Evolutionary conservation across 2,888 invertebrate genomes (phyloP), one percentile per base, ranked within the genome.

Genomic region (Ophioninae sp.): DNA sequence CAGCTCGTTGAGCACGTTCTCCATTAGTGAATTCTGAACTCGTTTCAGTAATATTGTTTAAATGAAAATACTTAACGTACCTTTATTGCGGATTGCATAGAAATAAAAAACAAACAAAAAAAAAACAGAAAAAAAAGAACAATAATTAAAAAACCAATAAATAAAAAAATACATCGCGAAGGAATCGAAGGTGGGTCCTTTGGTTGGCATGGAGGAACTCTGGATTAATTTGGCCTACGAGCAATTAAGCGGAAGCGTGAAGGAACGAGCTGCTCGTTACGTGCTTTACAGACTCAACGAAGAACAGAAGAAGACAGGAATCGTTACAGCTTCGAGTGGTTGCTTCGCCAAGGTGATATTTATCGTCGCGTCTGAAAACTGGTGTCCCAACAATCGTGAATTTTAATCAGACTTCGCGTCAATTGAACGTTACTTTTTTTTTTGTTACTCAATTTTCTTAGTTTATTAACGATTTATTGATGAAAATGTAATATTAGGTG

Each of bases 1-100:
- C 41, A 79, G 69, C 30, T 74, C 72, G 69, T 56, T 61, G 75
- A 79, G 68, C 86, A 87, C 87, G 87, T 84, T 83, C 81, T 81
- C n/a, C 61, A 73, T 76, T 75, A 81, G 87, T 85, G 30, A 30
- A 30, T 3, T 30, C 83, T 72, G 65, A 44, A 80, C 56, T 41
- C 50, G 30, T 68, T 62, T 77, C 56, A 61, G 56, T 20, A 62
- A 67, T 13, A 59, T 69, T 62, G 67, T 68, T 13, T 1, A 7
- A 17, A n/a, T 56, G 8, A 0, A 50, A 61, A 77, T 74, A 62
- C 50, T 74, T 65, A 59, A 57, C 57, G 44, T 44, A 39, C 23
- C 10, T 20, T 64, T 50, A 2, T 50, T 41, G 7, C 30, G 59
- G 37, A 13, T 21, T 56, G 30, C 6, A 56, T 17, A 68, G 68